phyloP scores from a whole-genome alignment of 2,113 vertebrate genomes.

The Rhagologus leucostigma region DNA sequence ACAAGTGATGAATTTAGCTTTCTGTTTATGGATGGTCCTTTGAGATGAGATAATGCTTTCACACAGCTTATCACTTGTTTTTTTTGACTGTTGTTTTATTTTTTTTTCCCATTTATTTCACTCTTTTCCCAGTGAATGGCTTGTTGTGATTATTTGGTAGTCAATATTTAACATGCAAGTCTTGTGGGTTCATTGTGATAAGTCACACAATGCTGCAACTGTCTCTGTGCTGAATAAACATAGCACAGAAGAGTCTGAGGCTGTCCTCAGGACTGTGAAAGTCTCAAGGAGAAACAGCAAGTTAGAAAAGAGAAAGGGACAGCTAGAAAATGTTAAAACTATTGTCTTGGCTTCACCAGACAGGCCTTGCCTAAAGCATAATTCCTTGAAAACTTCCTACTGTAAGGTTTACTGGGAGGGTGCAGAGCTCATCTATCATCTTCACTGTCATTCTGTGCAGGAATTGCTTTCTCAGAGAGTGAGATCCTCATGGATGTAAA shows the following conservation, averaged over 20 bases:
- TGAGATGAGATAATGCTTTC: conserved; percentile 52
- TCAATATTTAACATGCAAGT: conserved; percentile 52
- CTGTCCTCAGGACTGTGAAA: neutral
- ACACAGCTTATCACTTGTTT: conserved; percentile 29
- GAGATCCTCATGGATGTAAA: neutral
- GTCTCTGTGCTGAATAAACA: conserved; percentile 2
- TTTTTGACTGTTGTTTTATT: neutral
- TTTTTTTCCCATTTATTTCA: neutral
- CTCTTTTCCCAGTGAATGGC: neutral
- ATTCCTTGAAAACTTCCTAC: neutral
- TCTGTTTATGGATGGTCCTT: conserved; percentile 17
- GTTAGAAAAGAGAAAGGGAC: neutral
- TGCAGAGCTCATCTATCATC: neutral
- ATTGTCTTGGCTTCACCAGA: neutral
- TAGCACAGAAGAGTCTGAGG: neutral
- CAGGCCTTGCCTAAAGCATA: neutral
- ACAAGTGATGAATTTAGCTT: conserved; percentile 9
- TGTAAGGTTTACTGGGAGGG: neutral
- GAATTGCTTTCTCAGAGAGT: neutral
- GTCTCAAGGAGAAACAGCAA: conserved; percentile 27
- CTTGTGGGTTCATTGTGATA: conserved; percentile 38
- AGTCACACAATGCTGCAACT: conserved; percentile 36
- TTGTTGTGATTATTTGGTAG: conserved; percentile 34
- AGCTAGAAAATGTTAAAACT: neutral
- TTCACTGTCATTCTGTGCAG: neutral